phyloP scores from a whole-genome alignment of 1,140 invertebrate species.

The Thereuonema tuberculata region DNA sequence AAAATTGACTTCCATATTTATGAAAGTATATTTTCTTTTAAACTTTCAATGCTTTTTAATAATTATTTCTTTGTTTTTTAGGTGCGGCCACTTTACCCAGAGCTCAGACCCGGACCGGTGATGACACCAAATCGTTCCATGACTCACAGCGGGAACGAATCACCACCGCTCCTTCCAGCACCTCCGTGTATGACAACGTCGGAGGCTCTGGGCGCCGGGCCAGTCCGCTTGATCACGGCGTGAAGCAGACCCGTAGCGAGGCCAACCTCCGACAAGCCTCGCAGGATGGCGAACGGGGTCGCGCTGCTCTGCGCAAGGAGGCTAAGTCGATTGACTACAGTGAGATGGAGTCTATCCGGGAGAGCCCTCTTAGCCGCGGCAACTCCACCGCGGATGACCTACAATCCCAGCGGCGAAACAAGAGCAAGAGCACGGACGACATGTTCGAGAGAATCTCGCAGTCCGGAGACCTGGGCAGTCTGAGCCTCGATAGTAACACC shows the following conservation, averaged over 20 bases:
- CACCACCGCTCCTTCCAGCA: slow-evolving; percentile 54
- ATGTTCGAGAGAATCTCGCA: slow-evolving; percentile 42
- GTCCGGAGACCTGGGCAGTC: slow-evolving; percentile 28
- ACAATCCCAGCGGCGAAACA: slow-evolving; percentile 37
- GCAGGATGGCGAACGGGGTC: slow-evolving; percentile 3
- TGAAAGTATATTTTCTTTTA: too few relatives aligned
- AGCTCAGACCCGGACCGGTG: slow-evolving; percentile 15
- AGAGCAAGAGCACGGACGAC: slow-evolving; percentile 79
- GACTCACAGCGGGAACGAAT: slow-evolving; percentile 7
- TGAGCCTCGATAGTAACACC: slow-evolving; percentile 58
- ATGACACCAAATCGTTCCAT: slow-evolving; percentile 11
- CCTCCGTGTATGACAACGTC: slow-evolving; percentile 80
- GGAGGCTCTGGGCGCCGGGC: slow-evolving; percentile 26
- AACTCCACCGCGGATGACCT: slow-evolving; percentile 23
- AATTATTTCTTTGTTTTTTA: slow-evolving; percentile 18
- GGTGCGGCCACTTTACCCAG: slow-evolving; percentile 28
- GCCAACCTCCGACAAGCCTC: slow-evolving; percentile 1
- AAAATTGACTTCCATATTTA: too few relatives aligned
- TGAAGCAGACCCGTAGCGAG: slow-evolving; percentile 6
- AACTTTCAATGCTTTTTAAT: too few relatives aligned
- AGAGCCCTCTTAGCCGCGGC: slow-evolving; percentile 25
- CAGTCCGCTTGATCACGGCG: slow-evolving; percentile 16
- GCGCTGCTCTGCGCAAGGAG: neutral
- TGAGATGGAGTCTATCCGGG: slow-evolving; percentile 43
- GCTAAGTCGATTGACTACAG: slow-evolving; percentile 60